A percentile compares a stretch with the other conserved stretches of the same genome.
phyloP scores from a whole-genome alignment of 1,140 invertebrate species.

The Pogonomyrmex barbatus region DNA sequence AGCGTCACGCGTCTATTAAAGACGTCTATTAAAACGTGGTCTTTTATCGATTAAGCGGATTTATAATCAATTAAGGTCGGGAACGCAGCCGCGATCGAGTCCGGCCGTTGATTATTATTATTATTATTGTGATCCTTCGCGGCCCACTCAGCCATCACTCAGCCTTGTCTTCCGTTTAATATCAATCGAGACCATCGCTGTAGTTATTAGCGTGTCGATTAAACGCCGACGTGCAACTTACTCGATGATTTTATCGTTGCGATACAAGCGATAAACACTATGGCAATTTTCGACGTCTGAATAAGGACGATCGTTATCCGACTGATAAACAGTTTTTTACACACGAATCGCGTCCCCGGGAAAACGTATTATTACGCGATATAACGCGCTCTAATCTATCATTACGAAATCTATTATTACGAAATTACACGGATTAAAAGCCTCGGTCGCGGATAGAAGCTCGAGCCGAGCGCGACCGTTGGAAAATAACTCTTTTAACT shows the following conservation, averaged over 20 bases:
- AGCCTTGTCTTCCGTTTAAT: conserved; percentile 56
- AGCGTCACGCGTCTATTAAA: conserved; percentile 12
- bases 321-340: conserved; percentile 33
- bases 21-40: conserved; percentile 48
- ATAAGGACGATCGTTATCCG: conserved; percentile 50
- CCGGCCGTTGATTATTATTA: conserved; percentile 58
- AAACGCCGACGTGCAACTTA: conserved; percentile 35
- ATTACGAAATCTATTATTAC: conserved; percentile 7
- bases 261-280: conserved; percentile 38
- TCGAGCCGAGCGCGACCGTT: neutral
- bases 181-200: conserved; percentile 52
- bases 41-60: conserved; percentile 48
- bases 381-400: neutral
- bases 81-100: conserved; percentile 22
- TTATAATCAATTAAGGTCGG: conserved; percentile 48
- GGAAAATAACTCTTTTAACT: conserved; percentile 38
- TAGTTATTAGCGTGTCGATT: conserved; percentile 58
- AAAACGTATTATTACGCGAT: conserved; percentile 30
- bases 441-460: neutral
- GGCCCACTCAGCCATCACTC: conserved; percentile 32
- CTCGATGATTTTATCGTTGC: conserved; percentile 31
- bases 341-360: neutral
- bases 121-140: conserved; percentile 52
- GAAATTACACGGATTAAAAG: neutral
- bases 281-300: conserved; percentile 24